Evolutionary conservation across 2,797 vertebrate species (phyloP).

Genomic region (Cetoscarus ocellatus): DNA sequence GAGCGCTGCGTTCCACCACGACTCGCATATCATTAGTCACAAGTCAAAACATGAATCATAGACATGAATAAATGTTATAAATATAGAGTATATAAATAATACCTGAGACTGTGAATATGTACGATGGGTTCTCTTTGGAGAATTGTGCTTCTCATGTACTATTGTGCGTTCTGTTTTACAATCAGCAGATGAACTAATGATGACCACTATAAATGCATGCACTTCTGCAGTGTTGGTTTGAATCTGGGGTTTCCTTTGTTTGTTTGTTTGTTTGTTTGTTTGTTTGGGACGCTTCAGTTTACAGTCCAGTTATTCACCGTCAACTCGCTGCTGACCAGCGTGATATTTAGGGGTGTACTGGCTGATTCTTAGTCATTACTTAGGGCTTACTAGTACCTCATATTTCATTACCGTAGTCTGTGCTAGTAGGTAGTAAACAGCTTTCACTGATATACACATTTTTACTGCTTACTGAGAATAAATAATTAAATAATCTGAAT

Average conservation of each 20-base stretch:
- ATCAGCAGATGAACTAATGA: slow-evolving; percentile 77
- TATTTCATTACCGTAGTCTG: no score
- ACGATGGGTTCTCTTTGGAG: slow-evolving; percentile 78
- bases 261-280: slow-evolving; percentile 53
- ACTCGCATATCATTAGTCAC: slow-evolving; percentile 78
- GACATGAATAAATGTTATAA: slow-evolving; percentile 81
- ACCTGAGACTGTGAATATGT: slow-evolving; percentile 88
- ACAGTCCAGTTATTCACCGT: no score
- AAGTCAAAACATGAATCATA: slow-evolving; percentile 73
- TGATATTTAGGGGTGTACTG: no score
- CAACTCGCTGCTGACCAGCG: no score
- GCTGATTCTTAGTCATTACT: no score
- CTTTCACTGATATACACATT: no score
- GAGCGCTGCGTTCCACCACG: slow-evolving; percentile 64
- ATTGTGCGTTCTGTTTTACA: slow-evolving; percentile 81
- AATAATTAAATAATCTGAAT: no score
- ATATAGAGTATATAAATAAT: slow-evolving; percentile 85
- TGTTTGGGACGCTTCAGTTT: background rate
- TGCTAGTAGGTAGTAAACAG: no score
- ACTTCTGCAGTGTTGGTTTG: slow-evolving; percentile 80
- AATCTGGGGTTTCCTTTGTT: slow-evolving; percentile 51
- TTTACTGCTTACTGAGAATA: no score
- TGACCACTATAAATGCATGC: slow-evolving; percentile 88
- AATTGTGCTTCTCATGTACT: slow-evolving; percentile 81
- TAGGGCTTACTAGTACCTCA: no score